These are phyloP conservation scores for Drosophila tropicalis DNA, from an alignment of 1,140 invertebrate species.

Conservation along the genomic window DNA sequence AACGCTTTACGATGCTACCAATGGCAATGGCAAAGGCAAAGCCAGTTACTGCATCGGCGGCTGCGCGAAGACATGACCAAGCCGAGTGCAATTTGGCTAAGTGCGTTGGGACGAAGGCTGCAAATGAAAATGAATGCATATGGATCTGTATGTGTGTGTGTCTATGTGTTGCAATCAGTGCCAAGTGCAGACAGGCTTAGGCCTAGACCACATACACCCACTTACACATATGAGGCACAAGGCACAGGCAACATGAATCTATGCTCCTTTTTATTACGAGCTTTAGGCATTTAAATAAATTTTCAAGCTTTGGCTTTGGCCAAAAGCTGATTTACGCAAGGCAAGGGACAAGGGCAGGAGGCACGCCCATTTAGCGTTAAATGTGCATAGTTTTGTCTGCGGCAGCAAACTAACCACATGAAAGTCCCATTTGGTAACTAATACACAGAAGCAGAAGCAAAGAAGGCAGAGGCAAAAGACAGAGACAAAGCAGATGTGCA, in stretches of 20 bases:
- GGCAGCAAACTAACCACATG: constrained; percentile 70
- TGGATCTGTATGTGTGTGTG: constrained; percentile 20
- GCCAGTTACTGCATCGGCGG: constrained; percentile 12
- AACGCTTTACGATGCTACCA: constrained; percentile 65
- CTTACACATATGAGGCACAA: constrained; percentile 35
- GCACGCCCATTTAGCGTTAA: constrained; percentile 68
- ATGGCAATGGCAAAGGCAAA: constrained; percentile 4
- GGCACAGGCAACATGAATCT: constrained; percentile 66
- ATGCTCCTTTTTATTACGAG: constrained; percentile 72
- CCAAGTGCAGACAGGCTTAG: constrained; percentile 61
- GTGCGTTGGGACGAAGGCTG: constrained; percentile 59
- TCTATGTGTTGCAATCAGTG: constrained; percentile 61
- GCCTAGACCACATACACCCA: constrained; percentile 63
- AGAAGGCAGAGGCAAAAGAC: constrained; percentile 5
- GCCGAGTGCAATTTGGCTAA: constrained; percentile 76
- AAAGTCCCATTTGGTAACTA: constrained; percentile 64
- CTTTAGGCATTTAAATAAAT: constrained; percentile 81
- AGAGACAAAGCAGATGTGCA: constrained; percentile 56
- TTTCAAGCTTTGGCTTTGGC: constrained; percentile 67
- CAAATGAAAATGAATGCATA: constrained; percentile 68
- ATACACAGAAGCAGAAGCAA: constrained; percentile 37
- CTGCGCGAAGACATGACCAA: constrained; percentile 73
- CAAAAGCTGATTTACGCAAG: constrained; percentile 68
- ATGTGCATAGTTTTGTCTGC: constrained; percentile 69
- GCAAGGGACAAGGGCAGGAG: background rate